Conservation (phyloP, 1,140 invertebrate genomes). For the Papilio machaon region DNA sequence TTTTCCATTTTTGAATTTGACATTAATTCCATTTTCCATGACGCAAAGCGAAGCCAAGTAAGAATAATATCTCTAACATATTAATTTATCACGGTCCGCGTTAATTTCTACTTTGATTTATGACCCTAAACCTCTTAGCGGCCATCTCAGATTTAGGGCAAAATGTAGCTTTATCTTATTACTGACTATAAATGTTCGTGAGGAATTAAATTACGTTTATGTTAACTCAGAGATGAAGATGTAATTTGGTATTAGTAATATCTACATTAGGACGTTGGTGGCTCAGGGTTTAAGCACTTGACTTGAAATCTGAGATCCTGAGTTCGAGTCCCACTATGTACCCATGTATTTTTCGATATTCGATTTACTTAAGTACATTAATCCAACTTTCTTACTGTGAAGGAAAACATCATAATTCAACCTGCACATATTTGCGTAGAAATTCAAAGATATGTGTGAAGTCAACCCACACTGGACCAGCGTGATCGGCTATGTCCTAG, state of each 20-base stretch:
- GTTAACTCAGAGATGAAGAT: background rate
- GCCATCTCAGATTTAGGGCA: constrained; percentile 6
- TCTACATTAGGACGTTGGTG: too few species aligned
- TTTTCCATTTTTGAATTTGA: background rate
- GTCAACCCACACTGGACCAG: too few species aligned
- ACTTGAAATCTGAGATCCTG: too few species aligned
- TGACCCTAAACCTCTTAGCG: constrained; percentile 13
- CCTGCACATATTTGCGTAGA: too few species aligned
- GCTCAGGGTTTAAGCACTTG: too few species aligned
- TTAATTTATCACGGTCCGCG: constrained; percentile 16
- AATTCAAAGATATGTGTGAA: too few species aligned
- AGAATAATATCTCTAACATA: background rate
- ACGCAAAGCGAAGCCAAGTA: background rate
- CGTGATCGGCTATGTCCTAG: too few species aligned
- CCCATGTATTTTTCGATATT: too few species aligned
- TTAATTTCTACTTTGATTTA: constrained; percentile 23
- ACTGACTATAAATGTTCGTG: background rate
- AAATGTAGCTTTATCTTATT: constrained; percentile 8
- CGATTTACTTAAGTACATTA: too few species aligned
- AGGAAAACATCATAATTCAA: too few species aligned
- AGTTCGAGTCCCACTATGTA: too few species aligned
- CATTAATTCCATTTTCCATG: background rate
- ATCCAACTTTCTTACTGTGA: too few species aligned
- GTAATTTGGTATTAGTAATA: background rate
- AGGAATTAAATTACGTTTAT: background rate